Evolutionary conservation across 1,140 invertebrate species (phyloP).

Genomic region (Trachymyrmex septentrionalis): DNA sequence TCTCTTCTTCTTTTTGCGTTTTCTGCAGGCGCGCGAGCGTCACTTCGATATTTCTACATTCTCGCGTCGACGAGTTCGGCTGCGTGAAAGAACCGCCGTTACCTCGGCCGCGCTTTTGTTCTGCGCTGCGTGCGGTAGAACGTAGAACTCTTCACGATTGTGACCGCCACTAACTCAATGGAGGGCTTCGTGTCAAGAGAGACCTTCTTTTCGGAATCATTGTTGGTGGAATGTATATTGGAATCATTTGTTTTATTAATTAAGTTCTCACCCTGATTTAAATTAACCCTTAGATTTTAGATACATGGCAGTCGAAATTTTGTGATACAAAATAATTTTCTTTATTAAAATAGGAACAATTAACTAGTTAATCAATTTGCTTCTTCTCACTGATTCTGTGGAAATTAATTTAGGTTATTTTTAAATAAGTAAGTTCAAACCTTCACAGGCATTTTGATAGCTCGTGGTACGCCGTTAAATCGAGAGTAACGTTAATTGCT

Average conservation of each 20-base stretch:
- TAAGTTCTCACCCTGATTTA: not conserved
- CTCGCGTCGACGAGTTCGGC: slow-evolving; percentile 44
- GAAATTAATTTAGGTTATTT: slow-evolving; percentile 1
- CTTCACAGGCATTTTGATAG: not conserved
- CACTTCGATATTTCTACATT: slow-evolving; percentile 66
- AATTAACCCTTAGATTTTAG: not conserved
- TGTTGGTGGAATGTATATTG: slow-evolving; percentile 22
- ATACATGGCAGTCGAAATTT: not conserved
- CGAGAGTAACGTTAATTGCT: not conserved
- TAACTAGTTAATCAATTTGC: not conserved
- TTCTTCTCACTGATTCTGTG: not conserved
- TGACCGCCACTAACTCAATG: slow-evolving; percentile 31
- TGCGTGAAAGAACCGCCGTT: slow-evolving; percentile 50
- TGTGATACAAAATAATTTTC: too few relatives aligned
- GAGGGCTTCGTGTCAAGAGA: slow-evolving; percentile 36
- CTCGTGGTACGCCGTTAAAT: not conserved
- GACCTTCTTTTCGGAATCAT: too few relatives aligned
- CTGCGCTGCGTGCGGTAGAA: slow-evolving; percentile 27
- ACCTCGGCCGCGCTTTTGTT: slow-evolving; percentile 45
- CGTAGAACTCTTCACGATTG: slow-evolving; percentile 45
- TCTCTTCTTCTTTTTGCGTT: slow-evolving; percentile 50
- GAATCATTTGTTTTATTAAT: slow-evolving; percentile 30
- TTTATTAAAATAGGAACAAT: not conserved
- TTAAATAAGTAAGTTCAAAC: not conserved
- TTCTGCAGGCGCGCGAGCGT: slow-evolving; percentile 37